A percentile compares a stretch with the other conserved stretches of the same genome.
phyloP scores from a whole-genome alignment of 2,888 invertebrate species.

The Orthonychiurus folsomi region DNA sequence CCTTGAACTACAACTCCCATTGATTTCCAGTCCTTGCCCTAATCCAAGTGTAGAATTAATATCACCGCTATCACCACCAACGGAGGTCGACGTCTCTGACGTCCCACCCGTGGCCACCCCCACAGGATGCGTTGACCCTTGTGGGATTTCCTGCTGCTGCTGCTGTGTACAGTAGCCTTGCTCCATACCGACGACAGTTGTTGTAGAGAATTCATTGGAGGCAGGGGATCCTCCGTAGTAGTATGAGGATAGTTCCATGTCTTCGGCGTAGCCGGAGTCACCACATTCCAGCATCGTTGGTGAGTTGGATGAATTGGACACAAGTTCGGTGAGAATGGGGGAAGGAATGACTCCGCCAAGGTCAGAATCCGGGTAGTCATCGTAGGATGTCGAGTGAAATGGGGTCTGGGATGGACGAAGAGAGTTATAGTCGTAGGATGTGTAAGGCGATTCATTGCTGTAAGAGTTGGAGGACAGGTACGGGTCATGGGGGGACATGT shows the following conservation, averaged over 20 bases:
- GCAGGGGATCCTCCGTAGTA: constrained; percentile 21
- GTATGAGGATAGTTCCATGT: constrained; percentile 31
- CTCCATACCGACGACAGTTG: not conserved
- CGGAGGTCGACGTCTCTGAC: not conserved
- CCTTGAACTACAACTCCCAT: not conserved
- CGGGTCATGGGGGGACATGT: constrained; percentile 30
- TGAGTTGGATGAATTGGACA: constrained; percentile 13
- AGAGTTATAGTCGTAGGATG: constrained; percentile 34
- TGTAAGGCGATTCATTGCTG: constrained; percentile 23
- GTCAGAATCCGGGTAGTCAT: constrained; percentile 31
- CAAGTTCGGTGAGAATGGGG: constrained; percentile 6
- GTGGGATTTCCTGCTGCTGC: not conserved
- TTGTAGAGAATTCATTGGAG: not conserved
- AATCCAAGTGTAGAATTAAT: constrained; percentile 15
- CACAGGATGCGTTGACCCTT: not conserved
- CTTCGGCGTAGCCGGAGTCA: constrained; percentile 38
- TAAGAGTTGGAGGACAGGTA: constrained; percentile 36
- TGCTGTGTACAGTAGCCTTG: not conserved
- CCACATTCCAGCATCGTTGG: constrained; percentile 31
- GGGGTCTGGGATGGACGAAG: constrained; percentile 39
- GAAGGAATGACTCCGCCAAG: constrained; percentile 10
- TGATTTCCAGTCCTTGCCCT: not conserved
- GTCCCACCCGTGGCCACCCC: not conserved
- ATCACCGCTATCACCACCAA: constrained; percentile 28
- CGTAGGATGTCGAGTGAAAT: constrained; percentile 38